phyloP scores from a whole-genome alignment of 2,888 invertebrate genomes.

The Rhamphomyia laevipes region DNA sequence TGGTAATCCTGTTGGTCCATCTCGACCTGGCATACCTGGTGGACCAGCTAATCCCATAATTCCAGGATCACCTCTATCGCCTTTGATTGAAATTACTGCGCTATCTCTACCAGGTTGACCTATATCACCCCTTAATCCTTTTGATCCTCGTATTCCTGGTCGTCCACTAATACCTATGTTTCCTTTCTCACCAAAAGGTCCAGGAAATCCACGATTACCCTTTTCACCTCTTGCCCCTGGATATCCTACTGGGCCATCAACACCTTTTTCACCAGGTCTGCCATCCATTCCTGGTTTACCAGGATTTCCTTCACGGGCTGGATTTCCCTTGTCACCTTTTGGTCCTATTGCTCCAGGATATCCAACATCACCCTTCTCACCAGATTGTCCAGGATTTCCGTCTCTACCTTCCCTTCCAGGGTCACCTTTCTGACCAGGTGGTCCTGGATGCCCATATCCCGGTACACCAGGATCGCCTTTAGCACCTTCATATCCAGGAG shows the following conservation, averaged over 20 bases:
- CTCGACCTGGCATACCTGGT: conserved; percentile 54
- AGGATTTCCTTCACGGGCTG: conserved; percentile 46
- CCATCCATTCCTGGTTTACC: conserved; percentile 58
- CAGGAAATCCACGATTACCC: conserved; percentile 38
- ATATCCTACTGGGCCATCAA: conserved; percentile 45
- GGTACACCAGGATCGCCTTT: conserved; percentile 15
- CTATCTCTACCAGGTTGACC: conserved; percentile 45
- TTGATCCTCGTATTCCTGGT: conserved; percentile 42
- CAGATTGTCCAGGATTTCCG: conserved; percentile 47
- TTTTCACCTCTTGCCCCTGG: conserved; percentile 35
- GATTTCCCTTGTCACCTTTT: conserved; percentile 50
- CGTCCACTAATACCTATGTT: conserved; percentile 58
- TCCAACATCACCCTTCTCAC: conserved; percentile 50
- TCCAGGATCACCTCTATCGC: conserved; percentile 64
- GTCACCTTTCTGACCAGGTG: conserved; percentile 59
- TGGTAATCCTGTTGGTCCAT: conserved; percentile 39
- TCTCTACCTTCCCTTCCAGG: conserved; percentile 55
- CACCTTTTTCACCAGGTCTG: conserved; percentile 41
- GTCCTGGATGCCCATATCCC: conserved; percentile 51
- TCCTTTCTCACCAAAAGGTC: conserved; percentile 26
- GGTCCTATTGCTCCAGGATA: conserved; percentile 41
- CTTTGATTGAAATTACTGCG: conserved; percentile 48
- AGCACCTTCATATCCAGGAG: conserved; percentile 56
- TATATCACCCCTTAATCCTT: conserved; percentile 41
- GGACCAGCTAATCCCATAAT: conserved; percentile 24